Evolutionary conservation across 2,888 invertebrate species (phyloP), one percentile per base, ranked within the genome.

Genomic region (Mythimna impura): DNA sequence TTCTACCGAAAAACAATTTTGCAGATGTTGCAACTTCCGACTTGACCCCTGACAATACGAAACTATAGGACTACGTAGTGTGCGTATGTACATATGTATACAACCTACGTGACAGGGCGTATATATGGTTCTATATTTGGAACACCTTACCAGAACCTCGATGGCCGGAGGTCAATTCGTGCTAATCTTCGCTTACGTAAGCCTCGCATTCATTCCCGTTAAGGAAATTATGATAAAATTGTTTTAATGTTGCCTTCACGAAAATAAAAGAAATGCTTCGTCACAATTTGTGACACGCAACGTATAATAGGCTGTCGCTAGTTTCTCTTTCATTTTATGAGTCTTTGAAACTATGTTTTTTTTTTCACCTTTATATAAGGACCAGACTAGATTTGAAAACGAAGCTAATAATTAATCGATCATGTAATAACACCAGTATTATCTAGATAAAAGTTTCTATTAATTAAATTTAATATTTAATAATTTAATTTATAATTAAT

Each of bases 21-120:
- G 69, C 67, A 73, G 65, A 83, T 74, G 75, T 81, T 66, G 75
- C 73, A 67, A 73, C 66, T 85, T 81, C 62, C 65, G 66, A 69
- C 72, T 69, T 80, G 78, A 80, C 75, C 86, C 83, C 73, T 81
- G 72, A 71, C 71, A 71, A 83, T 72, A 72, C 43, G 65, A 74
- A 79, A 63, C 63, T 71, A 66, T 73, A 58, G 57, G 47, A 66
- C 58, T 36, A 55, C 40, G 36, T 71, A 68, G 50, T 61, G 40
- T 66, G 68, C 58, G 61, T 82, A 69, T 64, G 60, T 66, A 64
- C 65, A 52, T 66, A n/a, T n/a, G n/a, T n/a, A 64, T 66, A 52
- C 67, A 65, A 79, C 70, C 71, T 86, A 89, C 90, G 89, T 89
- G 90, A 91, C 80, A 84, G 88, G 92, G 92, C 88, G 90, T 91